Evolutionary conservation across 2,888 invertebrate genomes (phyloP), one percentile per base, ranked within the genome.

Genomic region (Archaeoteleia sp.): DNA sequence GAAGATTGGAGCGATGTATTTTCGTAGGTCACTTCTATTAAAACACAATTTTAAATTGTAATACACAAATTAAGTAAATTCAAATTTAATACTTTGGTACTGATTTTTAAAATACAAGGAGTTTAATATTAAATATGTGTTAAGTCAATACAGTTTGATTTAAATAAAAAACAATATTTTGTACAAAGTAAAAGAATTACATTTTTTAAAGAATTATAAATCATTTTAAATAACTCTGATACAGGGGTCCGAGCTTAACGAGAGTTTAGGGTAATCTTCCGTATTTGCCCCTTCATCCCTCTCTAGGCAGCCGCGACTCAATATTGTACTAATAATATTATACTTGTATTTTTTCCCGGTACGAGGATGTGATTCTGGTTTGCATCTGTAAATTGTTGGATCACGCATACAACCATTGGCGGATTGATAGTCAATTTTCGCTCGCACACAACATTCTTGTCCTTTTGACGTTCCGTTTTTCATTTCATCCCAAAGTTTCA

Each of bases 331-430:
- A 17, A 51, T n/a, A 17, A 27, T 8, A 9, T 20, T 88, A 80
- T 87, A 97, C 96, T 97, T 98, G 87, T 98, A 99, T 87, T 96
- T 93, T 14, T 89, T 91, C 54, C 97, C 97, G 4, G 98, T 98
- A 17, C 94, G 89, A 0, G 98, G 95, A 87, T 99, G 99, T 0
- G 91, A 88, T 83, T 98, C 98, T 46, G 93, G 93, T 86, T 99
- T 99, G 87, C 98, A 99, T 9, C 99, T 89, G 85, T 98, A 99
- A 79, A 99, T 97, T 14, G 98, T 98, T 20, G 99, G 99, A 88
- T 99, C 99, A 25, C 99, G 89, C 90, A 99, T 87, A 78, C 98
- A 98, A 1, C 99, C 99, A 86, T 99, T 99, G 10, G 92, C 88
- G 0, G 97, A 97, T 77, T 92, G 90, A 96, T 98, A 98, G 86